phyloP scores from a whole-genome alignment of 92 coral and sea anemone species.

The Zoanthus gigantus region DNA sequence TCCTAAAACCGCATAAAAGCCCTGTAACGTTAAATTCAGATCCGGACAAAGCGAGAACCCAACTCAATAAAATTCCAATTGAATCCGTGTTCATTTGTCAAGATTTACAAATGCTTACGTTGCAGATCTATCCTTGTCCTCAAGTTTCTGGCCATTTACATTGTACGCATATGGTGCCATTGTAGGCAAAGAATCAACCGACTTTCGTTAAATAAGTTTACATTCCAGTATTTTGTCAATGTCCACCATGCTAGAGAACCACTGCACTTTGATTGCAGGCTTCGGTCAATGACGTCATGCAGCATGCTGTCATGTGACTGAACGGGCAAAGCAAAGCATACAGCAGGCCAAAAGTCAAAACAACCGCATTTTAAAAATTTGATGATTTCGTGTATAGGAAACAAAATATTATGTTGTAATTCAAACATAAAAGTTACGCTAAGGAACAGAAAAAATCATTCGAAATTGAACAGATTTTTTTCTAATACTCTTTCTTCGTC shows the following conservation, averaged over 20 bases:
- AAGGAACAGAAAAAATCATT: too few relatives aligned
- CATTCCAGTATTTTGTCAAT: conserved; percentile 25
- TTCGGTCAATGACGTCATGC: conserved; percentile 53
- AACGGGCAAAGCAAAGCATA: not conserved
- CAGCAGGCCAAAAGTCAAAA: not conserved
- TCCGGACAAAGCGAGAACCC: not conserved
- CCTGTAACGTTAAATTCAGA: not conserved
- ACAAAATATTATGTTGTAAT: too few relatives aligned
- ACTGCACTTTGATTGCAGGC: conserved; percentile 45
- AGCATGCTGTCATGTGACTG: conserved; percentile 37
- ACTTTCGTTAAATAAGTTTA: conserved; percentile 12
- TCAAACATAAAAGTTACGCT: too few relatives aligned
- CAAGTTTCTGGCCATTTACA: conserved; percentile 24
- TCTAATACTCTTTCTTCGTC: too few relatives aligned
- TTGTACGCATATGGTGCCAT: conserved; percentile 44
- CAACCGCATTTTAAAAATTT: not conserved
- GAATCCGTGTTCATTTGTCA: not conserved
- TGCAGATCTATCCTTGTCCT: conserved; percentile 23
- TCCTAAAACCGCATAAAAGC: not conserved
- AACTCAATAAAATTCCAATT: not conserved
- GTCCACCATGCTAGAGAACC: conserved; percentile 32
- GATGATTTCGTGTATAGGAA: not conserved
- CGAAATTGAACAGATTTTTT: too few relatives aligned
- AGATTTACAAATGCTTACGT: conserved; percentile 26
- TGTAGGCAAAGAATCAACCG: conserved; percentile 19